These are phyloP conservation scores for Chloroceryle amazona DNA, from an alignment of 2,797 vertebrate species.

Conservation along the genomic window DNA sequence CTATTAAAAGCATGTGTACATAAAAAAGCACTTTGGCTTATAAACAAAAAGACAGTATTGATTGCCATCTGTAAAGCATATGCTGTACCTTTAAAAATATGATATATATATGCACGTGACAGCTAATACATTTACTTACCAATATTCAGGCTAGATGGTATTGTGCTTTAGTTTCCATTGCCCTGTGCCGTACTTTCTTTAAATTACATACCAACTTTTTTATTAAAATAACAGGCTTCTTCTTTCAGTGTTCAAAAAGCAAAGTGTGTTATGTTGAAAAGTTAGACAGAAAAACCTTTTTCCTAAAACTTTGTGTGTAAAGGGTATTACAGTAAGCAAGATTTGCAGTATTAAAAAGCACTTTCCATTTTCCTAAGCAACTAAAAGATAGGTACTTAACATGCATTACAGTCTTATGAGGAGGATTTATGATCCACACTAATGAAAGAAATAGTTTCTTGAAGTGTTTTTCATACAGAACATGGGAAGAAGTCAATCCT, in stretches of 20 bases:
- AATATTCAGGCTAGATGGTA: conserved; percentile 13
- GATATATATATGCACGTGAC: neutral
- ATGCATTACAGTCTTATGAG: conserved; percentile 54
- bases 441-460: conserved; percentile 24
- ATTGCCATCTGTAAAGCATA: neutral
- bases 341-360: conserved; percentile 10
- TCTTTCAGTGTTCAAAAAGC: conserved; percentile 8
- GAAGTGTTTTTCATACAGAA: conserved; percentile 74
- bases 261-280: neutral
- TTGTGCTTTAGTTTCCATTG: conserved; percentile 62
- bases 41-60: neutral
- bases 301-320: conserved; percentile 31
- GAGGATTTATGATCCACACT: conserved; percentile 1
- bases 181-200: conserved; percentile 54
- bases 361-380: conserved; percentile 50
- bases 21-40: conserved; percentile 1
- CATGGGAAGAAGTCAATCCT: neutral
- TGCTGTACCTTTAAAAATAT: neutral
- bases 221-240: conserved; percentile 29
- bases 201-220: conserved; percentile 24
- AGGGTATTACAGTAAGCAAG: conserved; percentile 14
- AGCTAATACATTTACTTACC: conserved; percentile 75
- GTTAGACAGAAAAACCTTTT: conserved; percentile 21
- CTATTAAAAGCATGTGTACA: neutral
- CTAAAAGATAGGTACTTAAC: conserved; percentile 35